Conservation (phyloP, 2,888 invertebrate species). For the Pocota personata region DNA sequence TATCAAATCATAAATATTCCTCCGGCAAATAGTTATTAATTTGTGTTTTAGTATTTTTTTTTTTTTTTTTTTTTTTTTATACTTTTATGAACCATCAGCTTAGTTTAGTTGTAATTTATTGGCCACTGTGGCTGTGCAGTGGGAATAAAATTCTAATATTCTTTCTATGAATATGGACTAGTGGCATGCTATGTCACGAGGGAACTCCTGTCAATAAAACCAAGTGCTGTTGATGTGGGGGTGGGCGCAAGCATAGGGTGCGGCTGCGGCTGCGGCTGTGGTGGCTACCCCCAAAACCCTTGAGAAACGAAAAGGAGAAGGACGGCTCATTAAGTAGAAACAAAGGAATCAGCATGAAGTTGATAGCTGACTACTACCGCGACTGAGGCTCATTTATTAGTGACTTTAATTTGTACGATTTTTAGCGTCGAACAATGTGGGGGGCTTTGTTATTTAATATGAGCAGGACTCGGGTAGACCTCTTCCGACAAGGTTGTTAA, state of each 20-base stretch:
- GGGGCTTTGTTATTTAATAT: constrained; percentile 40
- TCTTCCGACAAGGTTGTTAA: constrained; percentile 58
- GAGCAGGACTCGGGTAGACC: constrained; percentile 62
- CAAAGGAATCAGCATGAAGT: constrained; percentile 54
- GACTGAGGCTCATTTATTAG: constrained; percentile 50
- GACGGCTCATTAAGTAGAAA: constrained; percentile 57
- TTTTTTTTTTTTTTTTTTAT: neutral
- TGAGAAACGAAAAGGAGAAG: neutral
- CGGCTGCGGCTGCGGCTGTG: constrained; percentile 24
- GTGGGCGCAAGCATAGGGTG: constrained; percentile 4
- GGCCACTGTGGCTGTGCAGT: constrained; percentile 37
- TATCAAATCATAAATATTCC: constrained; percentile 38
- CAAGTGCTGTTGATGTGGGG: neutral
- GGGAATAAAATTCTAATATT: constrained; percentile 41
- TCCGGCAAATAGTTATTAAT: constrained; percentile 23
- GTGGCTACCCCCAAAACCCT: neutral
- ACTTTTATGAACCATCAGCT: constrained; percentile 32
- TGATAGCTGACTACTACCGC: constrained; percentile 32
- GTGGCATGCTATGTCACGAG: constrained; percentile 48
- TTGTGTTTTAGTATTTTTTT: constrained; percentile 3
- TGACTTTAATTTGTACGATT: constrained; percentile 60
- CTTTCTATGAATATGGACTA: constrained; percentile 34
- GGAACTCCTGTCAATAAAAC: constrained; percentile 15
- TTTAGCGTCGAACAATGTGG: neutral
- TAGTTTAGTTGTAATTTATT: constrained; percentile 60